Base-by-base conservation (phyloP, 2,888 invertebrate species). In the Melikaiella ostensackeni region DNA sequence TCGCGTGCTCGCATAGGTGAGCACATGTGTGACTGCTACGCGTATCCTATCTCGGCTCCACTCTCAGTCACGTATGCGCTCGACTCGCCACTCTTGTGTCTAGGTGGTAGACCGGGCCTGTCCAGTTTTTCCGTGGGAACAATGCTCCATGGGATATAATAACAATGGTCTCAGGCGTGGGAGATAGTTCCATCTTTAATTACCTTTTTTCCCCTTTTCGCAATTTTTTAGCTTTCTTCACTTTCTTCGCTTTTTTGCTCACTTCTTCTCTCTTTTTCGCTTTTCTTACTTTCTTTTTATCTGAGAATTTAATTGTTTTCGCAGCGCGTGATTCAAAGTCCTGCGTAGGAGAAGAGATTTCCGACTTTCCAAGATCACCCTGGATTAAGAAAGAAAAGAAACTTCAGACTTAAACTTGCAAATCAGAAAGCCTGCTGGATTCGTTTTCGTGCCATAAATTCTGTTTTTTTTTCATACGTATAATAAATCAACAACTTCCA, bases 41-140 rank as follows among this genome's bases (percentile, higher is more conserved):
- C 42, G 63, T 57, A 61, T 76, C 64, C 21, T 57, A 75, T 75
- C 64, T 66, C n/a, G 50, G 30, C 35, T 70, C 64, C 42, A 55
- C 74, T 16, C 62, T 76, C 55, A 33, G 24, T 50, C 64, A 35
- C 70, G 46, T 50, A 46, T 74, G 77, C 64, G 55, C 27, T 27
- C 62, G 64, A 62, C 66, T 61, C 33, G 62, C 75, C 57, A 75
- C 74, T 57, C 66, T 55, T 63, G 77, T 75, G 81, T 80, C 84
- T 86, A 87, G 87, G 86, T 86, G 86, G 86, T 84, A 84, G 86
- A 87, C 85, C 85, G 85, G 85, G 84, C 87, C 87, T 86, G 87
- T 88, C 88, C 88, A 88, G 86, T 88, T 87, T 88, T 88, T 88
- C 88, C 88, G 87, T 88, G 88, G 87, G 88, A 88, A 88, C 88